Evolutionary conservation across 2,113 vertebrate species (phyloP).

Genomic region (Rousettus leschenaultii): DNA sequence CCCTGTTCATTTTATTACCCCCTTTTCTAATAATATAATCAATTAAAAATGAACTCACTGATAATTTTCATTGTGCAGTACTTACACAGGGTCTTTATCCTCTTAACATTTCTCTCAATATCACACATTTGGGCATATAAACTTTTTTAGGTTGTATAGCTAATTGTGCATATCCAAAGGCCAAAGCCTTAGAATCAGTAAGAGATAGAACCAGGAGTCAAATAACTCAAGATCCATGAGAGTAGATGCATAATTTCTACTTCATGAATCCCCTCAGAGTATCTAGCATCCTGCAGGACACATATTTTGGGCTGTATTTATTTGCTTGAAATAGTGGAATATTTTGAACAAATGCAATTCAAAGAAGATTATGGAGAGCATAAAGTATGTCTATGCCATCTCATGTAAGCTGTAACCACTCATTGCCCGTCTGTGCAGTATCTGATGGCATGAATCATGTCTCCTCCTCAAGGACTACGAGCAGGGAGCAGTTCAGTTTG

Average conservation of each 20-base stretch:
- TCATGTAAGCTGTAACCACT: background rate
- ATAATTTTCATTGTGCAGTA: background rate
- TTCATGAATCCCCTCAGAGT: background rate
- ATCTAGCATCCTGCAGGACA: background rate
- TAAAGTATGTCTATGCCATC: background rate
- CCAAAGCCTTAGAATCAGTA: background rate
- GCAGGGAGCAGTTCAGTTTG: background rate
- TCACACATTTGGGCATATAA: background rate
- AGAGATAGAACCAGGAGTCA: background rate
- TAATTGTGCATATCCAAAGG: background rate
- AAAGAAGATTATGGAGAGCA: background rate
- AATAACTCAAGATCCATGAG: background rate
- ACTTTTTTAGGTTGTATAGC: background rate
- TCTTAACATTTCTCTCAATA: background rate
- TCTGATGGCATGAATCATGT: background rate
- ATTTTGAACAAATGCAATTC: background rate
- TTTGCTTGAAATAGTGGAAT: background rate
- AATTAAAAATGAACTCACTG: background rate
- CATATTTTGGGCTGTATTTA: background rate
- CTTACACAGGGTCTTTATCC: background rate
- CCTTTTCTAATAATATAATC: background rate
- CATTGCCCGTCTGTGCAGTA: background rate
- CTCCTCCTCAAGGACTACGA: background rate
- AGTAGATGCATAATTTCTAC: accelerated
- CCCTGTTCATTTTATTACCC: background rate